Conservation (phyloP, 2,888 invertebrate species). For the Xestia ashworthii region DNA sequence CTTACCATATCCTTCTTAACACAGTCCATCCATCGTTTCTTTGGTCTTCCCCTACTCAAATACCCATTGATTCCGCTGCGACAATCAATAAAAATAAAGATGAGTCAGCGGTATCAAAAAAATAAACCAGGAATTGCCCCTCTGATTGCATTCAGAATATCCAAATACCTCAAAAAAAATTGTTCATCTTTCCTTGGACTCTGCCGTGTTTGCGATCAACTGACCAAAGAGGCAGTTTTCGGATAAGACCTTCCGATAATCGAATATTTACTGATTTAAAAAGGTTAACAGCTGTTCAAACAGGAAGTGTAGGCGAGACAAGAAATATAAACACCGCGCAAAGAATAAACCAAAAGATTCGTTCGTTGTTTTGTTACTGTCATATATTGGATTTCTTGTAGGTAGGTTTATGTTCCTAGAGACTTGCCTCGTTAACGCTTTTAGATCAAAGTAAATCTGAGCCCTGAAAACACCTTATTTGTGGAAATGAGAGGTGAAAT, state of each 20-base stretch:
- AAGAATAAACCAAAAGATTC: not conserved
- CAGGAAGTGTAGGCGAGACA: conserved; percentile 11
- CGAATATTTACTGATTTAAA: conserved; percentile 13
- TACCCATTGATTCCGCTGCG: no score
- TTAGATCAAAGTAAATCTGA: no score
- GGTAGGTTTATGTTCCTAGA: no score
- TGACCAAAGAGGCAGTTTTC: not conserved
- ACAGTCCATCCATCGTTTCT: no score
- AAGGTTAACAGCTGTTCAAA: conserved; percentile 19
- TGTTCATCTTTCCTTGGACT: not conserved
- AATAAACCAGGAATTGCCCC: not conserved
- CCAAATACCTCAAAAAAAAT: not conserved
- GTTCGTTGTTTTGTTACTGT: not conserved
- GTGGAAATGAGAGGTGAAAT: no score
- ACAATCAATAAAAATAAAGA: no score
- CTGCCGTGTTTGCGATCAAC: not conserved
- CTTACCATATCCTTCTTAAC: no score
- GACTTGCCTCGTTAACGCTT: no score
- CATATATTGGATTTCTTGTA: no score
- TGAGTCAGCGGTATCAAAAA: not conserved
- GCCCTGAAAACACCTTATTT: no score
- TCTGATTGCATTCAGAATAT: no score
- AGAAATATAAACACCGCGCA: not conserved
- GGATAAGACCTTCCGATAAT: not conserved
- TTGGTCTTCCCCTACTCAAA: no score